These are phyloP conservation scores for Musca domestica DNA, from an alignment of 1,140 invertebrate species.

Conservation along the genomic window DNA sequence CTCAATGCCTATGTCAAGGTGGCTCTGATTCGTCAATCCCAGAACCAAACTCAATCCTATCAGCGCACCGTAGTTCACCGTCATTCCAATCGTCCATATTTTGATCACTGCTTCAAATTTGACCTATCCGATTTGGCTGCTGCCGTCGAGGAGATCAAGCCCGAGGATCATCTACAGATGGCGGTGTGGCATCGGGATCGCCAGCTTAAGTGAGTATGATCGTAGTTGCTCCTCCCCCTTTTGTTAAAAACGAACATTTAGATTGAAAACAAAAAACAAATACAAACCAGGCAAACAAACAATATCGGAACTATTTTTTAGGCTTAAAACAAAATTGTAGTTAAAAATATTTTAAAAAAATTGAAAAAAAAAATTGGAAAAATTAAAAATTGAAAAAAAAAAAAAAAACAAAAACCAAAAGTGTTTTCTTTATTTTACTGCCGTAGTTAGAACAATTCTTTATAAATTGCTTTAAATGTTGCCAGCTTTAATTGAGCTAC, in stretches of 20 bases:
- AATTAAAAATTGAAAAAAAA: neutral
- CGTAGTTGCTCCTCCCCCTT: neutral
- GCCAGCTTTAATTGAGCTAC: too few species aligned
- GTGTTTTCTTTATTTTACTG: too few species aligned
- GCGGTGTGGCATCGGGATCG: slow-evolving; percentile 59
- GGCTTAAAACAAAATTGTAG: neutral
- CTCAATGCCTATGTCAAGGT: slow-evolving; percentile 59
- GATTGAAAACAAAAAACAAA: neutral
- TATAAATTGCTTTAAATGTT: too few species aligned
- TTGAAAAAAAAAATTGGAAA: neutral
- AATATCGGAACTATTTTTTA: neutral
- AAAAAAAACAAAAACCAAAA: neutral
- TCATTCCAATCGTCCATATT: slow-evolving; percentile 55
- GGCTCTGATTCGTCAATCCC: slow-evolving; percentile 28
- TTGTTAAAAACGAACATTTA: neutral
- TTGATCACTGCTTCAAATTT: slow-evolving; percentile 57
- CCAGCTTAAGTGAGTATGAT: slow-evolving; percentile 56
- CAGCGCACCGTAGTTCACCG: slow-evolving; percentile 58
- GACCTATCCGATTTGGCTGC: slow-evolving; percentile 30
- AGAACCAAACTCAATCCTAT: slow-evolving; percentile 36
- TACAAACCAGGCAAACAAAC: neutral
- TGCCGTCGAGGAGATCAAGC: slow-evolving; percentile 3
- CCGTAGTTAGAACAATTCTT: too few species aligned
- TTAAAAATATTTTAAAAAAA: neutral
- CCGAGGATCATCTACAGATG: slow-evolving; percentile 49